Evolutionary conservation across 1,140 invertebrate genomes (phyloP).

Genomic region (Cotesia chilonis): DNA sequence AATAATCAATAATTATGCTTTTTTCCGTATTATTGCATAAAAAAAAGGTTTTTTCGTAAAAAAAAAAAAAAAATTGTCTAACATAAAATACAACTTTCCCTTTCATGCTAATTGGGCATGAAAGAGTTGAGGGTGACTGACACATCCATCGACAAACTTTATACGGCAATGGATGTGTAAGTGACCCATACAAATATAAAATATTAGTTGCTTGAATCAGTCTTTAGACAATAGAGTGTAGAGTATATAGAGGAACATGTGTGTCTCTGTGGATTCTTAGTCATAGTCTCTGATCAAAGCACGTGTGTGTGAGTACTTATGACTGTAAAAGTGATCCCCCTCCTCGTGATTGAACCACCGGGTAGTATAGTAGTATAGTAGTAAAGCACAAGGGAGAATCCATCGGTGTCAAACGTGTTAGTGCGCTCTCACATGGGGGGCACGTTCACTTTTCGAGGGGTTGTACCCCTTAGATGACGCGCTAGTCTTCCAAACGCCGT

Average conservation of each 20-base stretch:
- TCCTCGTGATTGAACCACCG: slow-evolving; percentile 14
- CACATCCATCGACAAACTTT: slow-evolving; percentile 8
- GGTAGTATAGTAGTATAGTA: too few relatives aligned
- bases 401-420: slow-evolving; percentile 12
- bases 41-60: too few relatives aligned
- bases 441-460: slow-evolving; percentile 35
- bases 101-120: slow-evolving; percentile 26
- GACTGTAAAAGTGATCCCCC: slow-evolving; percentile 3
- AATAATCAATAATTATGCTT: too few relatives aligned
- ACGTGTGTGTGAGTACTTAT: slow-evolving; percentile 1
- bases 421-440: slow-evolving; percentile 32
- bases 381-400: slow-evolving; percentile 16
- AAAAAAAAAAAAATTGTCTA: too few relatives aligned
- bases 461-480: slow-evolving; percentile 36
- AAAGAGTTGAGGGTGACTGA: slow-evolving; percentile 26
- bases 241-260: background rate
- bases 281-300: slow-evolving; percentile 43
- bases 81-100: slow-evolving; percentile 1
- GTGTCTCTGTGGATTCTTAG: slow-evolving; percentile 46
- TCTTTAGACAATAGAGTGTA: slow-evolving; percentile 44
- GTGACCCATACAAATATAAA: background rate
- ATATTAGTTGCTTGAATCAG: slow-evolving; percentile 10
- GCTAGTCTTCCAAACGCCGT: slow-evolving; percentile 32
- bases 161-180: background rate
- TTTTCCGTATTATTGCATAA: too few relatives aligned